phyloP scores from a whole-genome alignment of 1,140 invertebrate species.

The Bombus terrestris region DNA sequence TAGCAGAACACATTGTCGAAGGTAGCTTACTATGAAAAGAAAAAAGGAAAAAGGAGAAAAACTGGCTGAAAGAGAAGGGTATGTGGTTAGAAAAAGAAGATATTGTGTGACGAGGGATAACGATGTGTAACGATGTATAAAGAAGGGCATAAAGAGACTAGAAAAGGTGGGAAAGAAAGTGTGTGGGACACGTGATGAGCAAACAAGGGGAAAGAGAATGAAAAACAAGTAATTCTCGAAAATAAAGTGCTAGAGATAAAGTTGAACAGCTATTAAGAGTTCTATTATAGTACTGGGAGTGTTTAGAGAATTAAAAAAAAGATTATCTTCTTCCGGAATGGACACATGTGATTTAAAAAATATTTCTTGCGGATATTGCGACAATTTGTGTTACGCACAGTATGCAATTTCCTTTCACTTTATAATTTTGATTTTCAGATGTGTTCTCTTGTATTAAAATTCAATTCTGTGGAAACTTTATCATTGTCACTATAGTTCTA shows the following conservation, averaged over 20 bases:
- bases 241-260: too few species aligned
- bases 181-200: neutral
- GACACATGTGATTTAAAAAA: neutral
- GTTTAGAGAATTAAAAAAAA: slow-evolving; percentile 7
- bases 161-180: neutral
- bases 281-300: neutral
- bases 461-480: too few species aligned
- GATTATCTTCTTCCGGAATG: neutral
- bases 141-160: neutral
- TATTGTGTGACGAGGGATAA: too few species aligned
- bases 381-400: neutral
- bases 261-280: neutral
- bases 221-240: neutral
- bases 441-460: neutral
- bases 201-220: too few species aligned
- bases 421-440: neutral
- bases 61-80: too few species aligned
- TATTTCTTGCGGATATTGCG: neutral
- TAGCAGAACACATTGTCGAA: too few species aligned
- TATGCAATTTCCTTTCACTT: neutral
- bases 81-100: too few species aligned
- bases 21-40: neutral
- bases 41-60: too few species aligned
- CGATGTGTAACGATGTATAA: too few species aligned
- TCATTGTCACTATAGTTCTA: too few species aligned